Evolutionary conservation across 2,797 vertebrate genomes (phyloP).

Genomic region (Glossophaga mutica): DNA sequence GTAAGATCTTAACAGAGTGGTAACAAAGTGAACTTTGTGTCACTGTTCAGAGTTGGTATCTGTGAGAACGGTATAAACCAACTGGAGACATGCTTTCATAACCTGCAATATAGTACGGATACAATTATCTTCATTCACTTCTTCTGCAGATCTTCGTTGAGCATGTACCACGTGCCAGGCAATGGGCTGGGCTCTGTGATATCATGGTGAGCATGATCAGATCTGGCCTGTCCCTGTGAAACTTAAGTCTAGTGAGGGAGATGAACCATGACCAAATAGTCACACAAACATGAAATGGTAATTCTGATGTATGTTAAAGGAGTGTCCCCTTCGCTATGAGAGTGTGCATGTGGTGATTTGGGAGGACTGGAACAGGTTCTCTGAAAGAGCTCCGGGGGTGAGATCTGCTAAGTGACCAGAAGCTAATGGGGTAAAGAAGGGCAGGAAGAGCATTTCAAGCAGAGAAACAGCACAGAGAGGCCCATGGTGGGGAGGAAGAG

Average conservation of each 20-base stretch:
- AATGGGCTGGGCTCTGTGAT: not conserved
- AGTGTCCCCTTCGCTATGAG: not conserved
- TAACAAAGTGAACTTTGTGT: not conserved
- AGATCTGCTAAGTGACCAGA: not conserved
- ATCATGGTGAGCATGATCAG: not conserved
- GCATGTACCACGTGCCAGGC: accelerated
- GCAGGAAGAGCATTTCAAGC: too few relatives aligned
- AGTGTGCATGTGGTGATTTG: not conserved
- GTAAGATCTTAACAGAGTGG: not conserved
- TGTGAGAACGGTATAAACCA: not conserved
- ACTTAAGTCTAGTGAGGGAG: not conserved
- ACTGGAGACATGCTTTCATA: not conserved
- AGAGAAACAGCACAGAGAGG: not conserved
- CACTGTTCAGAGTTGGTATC: not conserved
- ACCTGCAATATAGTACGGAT: not conserved
- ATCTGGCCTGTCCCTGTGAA: not conserved
- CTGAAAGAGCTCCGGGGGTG: not conserved
- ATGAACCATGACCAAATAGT: not conserved
- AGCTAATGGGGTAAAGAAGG: not conserved
- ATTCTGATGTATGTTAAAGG: not conserved
- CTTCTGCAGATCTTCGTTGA: not conserved
- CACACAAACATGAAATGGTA: not conserved
- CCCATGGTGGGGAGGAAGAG: not conserved
- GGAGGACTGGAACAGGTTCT: not conserved
- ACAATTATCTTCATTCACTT: not conserved